Base-by-base conservation (phyloP, 2,888 invertebrate species). In the Sinopyrophorus schimmeli region DNA sequence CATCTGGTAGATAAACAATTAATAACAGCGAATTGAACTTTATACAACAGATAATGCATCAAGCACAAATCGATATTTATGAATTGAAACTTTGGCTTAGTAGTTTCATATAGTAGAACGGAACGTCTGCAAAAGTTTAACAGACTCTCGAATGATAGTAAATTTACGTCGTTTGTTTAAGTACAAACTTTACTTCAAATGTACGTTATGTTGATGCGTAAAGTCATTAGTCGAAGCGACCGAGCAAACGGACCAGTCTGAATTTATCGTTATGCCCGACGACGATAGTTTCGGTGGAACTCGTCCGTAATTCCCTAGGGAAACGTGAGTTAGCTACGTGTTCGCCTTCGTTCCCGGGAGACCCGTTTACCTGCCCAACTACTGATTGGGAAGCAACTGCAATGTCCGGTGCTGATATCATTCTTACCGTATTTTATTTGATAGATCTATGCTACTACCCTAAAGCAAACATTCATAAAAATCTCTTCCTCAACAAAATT, bases 301-400 rank as follows among this genome's bases (percentile, higher is more conserved):
- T 57, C 55, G 58, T 54, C 56, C 60, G 58, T 46, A 50, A 46
- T 53, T 51, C 73, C 64, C 69, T 50, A 28, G 72, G 71, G 72
- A 70, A 63, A 65, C 67, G 69, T 73, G 70, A 71, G 71, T 71
- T 70, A 67, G 73, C 67, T 71, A 72, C 71, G 73, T 73, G 72
- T 65, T 64, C 64, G 58, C 59, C 54, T 59, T 53, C 52, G 39
- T 40, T 70, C 72, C 68, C 72, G 27, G 47, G 64, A 70, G 72
- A 70, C 64, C 69, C 68, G 70, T 74, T 74, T 72, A 74, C 73
- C 72, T 74, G 73, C 71, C 70, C 70, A 59, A 64, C 68, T 70
- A 70, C 71, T 73, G 73, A 73, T 73, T 72, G 71, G 70, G 68
- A 69, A 69, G 66, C 63, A 60, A 61, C 61, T 59, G 47, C 55